These are phyloP conservation scores for Diglossa cyanea DNA, from an alignment of 2,797 vertebrate species.

Conservation along the genomic window DNA sequence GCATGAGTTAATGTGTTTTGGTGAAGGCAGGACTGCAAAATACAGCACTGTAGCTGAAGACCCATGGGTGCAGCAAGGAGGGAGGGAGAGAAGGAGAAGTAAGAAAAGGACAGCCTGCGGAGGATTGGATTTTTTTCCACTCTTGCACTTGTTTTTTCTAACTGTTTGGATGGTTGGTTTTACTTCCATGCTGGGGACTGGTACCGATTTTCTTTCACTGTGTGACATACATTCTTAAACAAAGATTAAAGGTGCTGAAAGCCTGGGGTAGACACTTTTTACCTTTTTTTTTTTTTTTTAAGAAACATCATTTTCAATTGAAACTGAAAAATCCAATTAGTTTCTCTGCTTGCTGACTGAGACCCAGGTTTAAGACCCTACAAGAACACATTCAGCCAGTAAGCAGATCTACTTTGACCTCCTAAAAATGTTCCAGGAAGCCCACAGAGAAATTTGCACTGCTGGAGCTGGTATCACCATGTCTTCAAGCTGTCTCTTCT, in stretches of 20 bases:
- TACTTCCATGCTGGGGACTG: neutral
- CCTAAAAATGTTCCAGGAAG: neutral
- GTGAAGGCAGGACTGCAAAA: neutral
- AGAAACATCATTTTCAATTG: neutral
- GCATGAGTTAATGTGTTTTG: neutral
- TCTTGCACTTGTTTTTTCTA: slow-evolving; percentile 2
- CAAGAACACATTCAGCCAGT: neutral
- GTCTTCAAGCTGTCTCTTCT: neutral
- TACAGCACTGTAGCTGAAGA: neutral
- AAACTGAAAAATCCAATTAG: neutral
- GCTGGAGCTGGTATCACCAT: neutral
- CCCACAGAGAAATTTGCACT: neutral
- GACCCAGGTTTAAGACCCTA: neutral
- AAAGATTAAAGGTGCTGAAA: slow-evolving; percentile 11
- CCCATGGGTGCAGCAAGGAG: neutral
- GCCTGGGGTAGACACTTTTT: neutral
- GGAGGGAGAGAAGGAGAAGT: neutral
- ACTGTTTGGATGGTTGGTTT: slow-evolving; percentile 4
- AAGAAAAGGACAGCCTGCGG: neutral
- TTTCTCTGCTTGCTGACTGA: neutral
- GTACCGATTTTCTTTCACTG: neutral
- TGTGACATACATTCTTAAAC: slow-evolving; percentile 4
- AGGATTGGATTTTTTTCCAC: neutral
- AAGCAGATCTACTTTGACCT: neutral
- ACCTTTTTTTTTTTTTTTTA: neutral